Conservation (phyloP, 2,113 vertebrate species). For the Pardalotus punctatus region DNA sequence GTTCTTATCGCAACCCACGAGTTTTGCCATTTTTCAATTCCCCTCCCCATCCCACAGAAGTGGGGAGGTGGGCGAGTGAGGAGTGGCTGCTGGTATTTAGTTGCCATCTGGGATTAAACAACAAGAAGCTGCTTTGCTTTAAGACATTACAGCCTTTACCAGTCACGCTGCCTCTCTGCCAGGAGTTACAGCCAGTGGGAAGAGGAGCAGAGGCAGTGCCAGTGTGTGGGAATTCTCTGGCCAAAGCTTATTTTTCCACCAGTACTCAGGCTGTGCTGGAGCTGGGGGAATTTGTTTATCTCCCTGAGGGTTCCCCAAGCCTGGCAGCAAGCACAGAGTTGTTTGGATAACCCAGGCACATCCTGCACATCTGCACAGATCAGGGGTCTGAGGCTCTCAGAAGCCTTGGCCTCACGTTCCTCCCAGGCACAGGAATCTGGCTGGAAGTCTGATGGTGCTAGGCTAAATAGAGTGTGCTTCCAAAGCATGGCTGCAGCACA, state of each 20-base stretch:
- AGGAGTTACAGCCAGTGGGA: not conserved
- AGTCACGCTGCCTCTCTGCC: not conserved
- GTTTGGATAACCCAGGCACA: not conserved
- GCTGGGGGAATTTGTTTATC: not conserved
- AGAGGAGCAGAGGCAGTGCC: not conserved
- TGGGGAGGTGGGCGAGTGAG: fast-evolving
- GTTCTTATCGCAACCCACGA: not conserved
- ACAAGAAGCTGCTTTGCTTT: not conserved
- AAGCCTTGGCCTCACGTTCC: not conserved
- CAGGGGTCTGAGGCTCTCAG: not conserved
- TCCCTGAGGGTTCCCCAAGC: not conserved
- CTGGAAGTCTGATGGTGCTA: not conserved
- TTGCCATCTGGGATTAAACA: not conserved
- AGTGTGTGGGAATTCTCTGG: not conserved
- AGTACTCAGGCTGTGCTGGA: not conserved
- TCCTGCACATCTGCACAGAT: not conserved
- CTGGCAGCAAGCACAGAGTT: not conserved
- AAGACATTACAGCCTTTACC: not conserved
- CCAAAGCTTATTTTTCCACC: not conserved
- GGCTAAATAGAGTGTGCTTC: not conserved
- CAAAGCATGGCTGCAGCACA: slow-evolving; percentile 15
- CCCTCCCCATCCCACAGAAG: not conserved
- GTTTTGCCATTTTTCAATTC: not conserved
- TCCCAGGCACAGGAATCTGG: not conserved
- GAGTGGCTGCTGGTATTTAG: not conserved